These are phyloP conservation scores for Stomorhina lunata DNA, from an alignment of 2,888 invertebrate species.

Conservation along the genomic window DNA sequence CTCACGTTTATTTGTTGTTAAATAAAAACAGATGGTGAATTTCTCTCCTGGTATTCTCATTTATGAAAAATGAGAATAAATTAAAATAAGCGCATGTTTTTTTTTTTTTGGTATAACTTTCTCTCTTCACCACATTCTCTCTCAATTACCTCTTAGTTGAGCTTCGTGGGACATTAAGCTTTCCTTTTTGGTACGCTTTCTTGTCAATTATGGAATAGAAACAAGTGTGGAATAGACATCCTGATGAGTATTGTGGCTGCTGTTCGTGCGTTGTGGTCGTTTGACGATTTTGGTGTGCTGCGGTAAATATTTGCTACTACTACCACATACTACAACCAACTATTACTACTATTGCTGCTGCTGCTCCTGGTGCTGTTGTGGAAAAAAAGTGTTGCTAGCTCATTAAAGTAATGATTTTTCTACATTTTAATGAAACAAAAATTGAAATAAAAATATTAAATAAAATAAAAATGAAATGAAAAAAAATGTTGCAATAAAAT, in stretches of 20 bases:
- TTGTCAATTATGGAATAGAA: slow-evolving; percentile 35
- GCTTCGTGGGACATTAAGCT: slow-evolving; percentile 36
- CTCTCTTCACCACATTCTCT: slow-evolving; percentile 31
- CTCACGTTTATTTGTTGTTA: not conserved
- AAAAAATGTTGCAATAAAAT: slow-evolving; percentile 8
- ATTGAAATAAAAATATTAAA: slow-evolving; percentile 10
- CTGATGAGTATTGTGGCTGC: slow-evolving; percentile 70
- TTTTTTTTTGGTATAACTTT: not conserved
- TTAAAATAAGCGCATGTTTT: slow-evolving; percentile 20
- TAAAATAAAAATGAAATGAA: slow-evolving; percentile 32
- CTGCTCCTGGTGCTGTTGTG: slow-evolving; percentile 68
- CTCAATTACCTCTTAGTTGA: slow-evolving; percentile 3
- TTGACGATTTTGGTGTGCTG: slow-evolving; percentile 65
- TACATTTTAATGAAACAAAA: slow-evolving; percentile 40
- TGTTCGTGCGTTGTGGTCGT: slow-evolving; percentile 71
- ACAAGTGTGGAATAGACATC: slow-evolving; percentile 56
- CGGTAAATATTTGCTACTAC: slow-evolving; percentile 66
- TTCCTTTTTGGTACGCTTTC: slow-evolving; percentile 12
- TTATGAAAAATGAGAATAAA: not conserved
- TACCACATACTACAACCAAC: slow-evolving; percentile 68
- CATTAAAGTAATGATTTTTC: slow-evolving; percentile 64
- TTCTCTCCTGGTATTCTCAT: not conserved
- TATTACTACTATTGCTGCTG: slow-evolving; percentile 49
- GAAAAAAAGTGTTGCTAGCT: slow-evolving; percentile 63
- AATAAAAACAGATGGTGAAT: not conserved